Conservation (phyloP, 1,140 invertebrate species). For the Calephelis virginiensis region DNA sequence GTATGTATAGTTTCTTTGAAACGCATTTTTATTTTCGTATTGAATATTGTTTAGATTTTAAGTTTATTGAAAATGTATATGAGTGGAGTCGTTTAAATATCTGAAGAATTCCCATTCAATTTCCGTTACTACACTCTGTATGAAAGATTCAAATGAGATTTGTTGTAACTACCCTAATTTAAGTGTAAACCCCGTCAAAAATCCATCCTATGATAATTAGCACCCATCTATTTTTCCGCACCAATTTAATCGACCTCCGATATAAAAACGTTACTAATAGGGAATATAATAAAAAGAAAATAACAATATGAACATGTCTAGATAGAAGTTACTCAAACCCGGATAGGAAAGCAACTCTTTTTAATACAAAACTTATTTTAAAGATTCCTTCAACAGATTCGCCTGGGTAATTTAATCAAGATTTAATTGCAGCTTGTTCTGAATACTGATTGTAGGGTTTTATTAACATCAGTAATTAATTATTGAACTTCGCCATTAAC, state of each 20-base stretch:
- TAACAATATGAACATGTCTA: too few relatives aligned
- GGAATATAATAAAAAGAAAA: background rate
- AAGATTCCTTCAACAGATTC: too few relatives aligned
- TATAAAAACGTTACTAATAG: background rate
- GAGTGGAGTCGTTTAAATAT: background rate
- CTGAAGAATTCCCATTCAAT: background rate
- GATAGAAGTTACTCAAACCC: too few relatives aligned
- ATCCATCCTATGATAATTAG: background rate
- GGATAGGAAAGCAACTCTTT: too few relatives aligned
- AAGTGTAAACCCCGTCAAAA: background rate
- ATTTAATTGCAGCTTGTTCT: too few relatives aligned
- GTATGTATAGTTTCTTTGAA: too few relatives aligned
- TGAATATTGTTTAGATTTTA: background rate
- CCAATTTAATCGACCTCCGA: constrained; percentile 4
- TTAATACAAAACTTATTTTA: too few relatives aligned
- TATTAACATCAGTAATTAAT: too few relatives aligned
- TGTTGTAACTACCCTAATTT: constrained; percentile 1
- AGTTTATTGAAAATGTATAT: background rate
- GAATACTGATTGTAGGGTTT: too few relatives aligned
- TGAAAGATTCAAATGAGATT: background rate
- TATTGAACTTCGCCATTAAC: too few relatives aligned
- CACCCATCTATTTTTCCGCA: constrained; percentile 12
- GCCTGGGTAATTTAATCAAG: too few relatives aligned
- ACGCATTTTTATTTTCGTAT: background rate
- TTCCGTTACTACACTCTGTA: background rate